Base-by-base conservation (phyloP, 2,888 invertebrate species). In the Epistrophe grossulariae region DNA sequence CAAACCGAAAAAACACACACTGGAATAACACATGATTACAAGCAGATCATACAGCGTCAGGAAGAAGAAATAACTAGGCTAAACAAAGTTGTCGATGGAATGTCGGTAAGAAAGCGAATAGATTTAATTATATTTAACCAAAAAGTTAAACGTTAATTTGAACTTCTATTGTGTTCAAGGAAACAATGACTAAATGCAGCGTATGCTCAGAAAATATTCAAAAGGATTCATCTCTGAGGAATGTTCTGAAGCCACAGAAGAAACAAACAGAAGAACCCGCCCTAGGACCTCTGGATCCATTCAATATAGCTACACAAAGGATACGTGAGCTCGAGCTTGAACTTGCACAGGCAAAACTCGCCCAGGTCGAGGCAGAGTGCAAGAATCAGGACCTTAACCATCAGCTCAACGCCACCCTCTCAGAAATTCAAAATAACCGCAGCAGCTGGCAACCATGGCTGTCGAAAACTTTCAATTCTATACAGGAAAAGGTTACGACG, bases 281-380 rank as follows among this genome's bases (percentile, higher is more conserved):
- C 1, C 60, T 93, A 74, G 93, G 93, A 7, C 92, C 93, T 6
- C 84, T 93, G 19, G 93, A 93, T 90, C 93, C 93, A 15, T 68
- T 92, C 0, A 91, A 92, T 76, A 83, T 90, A 5, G 93, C 93
- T 2, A 77, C 90, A 17, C 92, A 92, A 90, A 94, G 97, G 88
- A 96, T 98, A 70, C 94, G 98, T 4, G 98, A 98, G 91, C 93
- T 99, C 19, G 99, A 99, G 92, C 94, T 99, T 81, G 99, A 99
- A 91, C 93, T 99, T 89, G 99, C 99, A 4, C 98, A 98, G 92
- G 98, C 99, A 0, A 99, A 99, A 93, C 94, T 99, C 89, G 98
- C 98, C 0, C 96, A 99, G 89, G 99, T 99, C 7, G 99, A 99
- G 93, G 97, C 98, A 1, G 98, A 99, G 93, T 99, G 99, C 93